Conservation (phyloP, 2,797 vertebrate species). For the Poecile montanus region DNA sequence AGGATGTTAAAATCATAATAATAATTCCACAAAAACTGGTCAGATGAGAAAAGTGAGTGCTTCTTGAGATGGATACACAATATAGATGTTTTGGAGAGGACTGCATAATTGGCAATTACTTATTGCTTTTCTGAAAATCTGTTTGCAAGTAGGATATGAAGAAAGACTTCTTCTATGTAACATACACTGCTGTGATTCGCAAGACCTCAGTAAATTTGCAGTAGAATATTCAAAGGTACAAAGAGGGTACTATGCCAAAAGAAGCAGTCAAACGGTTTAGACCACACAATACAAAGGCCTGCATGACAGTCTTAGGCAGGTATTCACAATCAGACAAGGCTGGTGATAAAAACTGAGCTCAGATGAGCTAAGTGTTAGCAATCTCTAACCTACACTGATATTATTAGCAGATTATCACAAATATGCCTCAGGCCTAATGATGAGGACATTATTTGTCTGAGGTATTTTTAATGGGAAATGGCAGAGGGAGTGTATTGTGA, state of each 20-base stretch:
- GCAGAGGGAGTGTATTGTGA: neutral
- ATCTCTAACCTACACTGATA: neutral
- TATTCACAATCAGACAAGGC: neutral
- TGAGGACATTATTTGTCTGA: constrained; percentile 31
- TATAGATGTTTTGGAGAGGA: neutral
- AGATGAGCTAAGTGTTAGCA: neutral
- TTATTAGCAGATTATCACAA: constrained; percentile 16
- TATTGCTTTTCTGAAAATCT: neutral
- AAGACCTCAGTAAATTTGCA: neutral
- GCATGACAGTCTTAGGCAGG: neutral
- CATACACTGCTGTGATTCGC: neutral
- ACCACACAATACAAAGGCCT: neutral
- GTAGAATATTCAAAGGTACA: neutral
- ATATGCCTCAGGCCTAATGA: neutral
- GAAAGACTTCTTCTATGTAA: neutral
- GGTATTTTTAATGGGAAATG: constrained; percentile 1
- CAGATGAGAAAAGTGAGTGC: neutral
- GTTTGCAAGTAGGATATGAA: neutral
- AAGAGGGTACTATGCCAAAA: neutral
- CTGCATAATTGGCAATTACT: neutral
- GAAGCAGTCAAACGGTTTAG: neutral
- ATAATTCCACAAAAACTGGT: neutral
- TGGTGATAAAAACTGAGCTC: neutral
- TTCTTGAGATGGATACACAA: neutral
- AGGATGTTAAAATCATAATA: neutral